Evolutionary conservation across 2,888 invertebrate species (phyloP), one percentile per base, ranked within the genome.

Genomic region (Hoplodrina ambigua): DNA sequence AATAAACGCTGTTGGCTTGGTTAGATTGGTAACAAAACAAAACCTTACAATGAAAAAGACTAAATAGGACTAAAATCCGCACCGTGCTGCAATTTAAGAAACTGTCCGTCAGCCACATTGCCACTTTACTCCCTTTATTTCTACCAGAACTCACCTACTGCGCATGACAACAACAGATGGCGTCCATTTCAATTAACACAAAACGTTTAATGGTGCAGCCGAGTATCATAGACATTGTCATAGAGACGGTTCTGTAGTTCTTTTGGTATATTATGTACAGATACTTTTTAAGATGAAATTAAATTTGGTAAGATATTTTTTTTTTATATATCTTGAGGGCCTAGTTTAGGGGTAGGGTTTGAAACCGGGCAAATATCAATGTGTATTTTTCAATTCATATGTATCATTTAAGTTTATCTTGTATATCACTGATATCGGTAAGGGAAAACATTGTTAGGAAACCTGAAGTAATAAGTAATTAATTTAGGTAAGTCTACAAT

Each of bases 161-260:
- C 25, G 30, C 30, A 50, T 76, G 69, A 54, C 78, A 59, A 8
- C 41, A 70, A 62, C 52, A 59, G 30, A 78, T 60, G 55, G 20
- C 58, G 20, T 54, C 20, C 8, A 57, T 85, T 86, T 81, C 79
- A 84, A 86, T 86, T 84, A 88, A 82, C 79, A 68, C 44, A 44
- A 44, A 44, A 44, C 80, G 74, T 81, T 78, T 86, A 85, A 85
- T 85, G 86, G 80, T 79, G 84, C 77, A 80, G 68, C 72, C 54
- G 76, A 67, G 77, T 67, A 72, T 78, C 70, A 80, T 78, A 76
- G 74, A 68, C 55, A 73, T 66, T 30, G 7, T 30, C 72, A 84
- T 81, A 59, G 80, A 71, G 77, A 81, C 61, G 74, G 80, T 81
- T 58, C 64, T 72, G 61, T 64, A 64, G 62, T 78, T 79, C 66